Conservation (phyloP, 2,888 invertebrate genomes). For the Epistrophe grossulariae region DNA sequence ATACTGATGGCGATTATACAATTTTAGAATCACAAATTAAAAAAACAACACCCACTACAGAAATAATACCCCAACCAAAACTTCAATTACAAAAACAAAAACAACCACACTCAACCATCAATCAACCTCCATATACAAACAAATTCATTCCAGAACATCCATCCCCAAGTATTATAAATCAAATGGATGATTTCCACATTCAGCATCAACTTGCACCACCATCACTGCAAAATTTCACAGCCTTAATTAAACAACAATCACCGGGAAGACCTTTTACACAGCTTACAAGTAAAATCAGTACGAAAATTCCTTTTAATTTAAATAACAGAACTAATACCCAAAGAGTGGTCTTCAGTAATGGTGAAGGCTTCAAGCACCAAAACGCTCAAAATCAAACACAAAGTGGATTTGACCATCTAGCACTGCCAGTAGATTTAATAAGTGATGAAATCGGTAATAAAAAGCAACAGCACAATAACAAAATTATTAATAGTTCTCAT, state of each 20-base stretch:
- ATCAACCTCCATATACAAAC: background rate
- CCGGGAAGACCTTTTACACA: constrained; percentile 50
- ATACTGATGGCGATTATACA: background rate
- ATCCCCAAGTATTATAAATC: constrained; percentile 5
- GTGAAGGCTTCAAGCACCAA: constrained; percentile 51
- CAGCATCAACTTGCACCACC: background rate
- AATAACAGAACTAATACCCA: constrained; percentile 1
- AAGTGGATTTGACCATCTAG: constrained; percentile 34
- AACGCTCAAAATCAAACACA: background rate
- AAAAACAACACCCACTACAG: background rate
- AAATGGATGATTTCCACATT: constrained; percentile 40
- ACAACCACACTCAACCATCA: background rate
- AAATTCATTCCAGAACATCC: background rate
- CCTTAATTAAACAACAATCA: background rate
- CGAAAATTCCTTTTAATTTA: background rate
- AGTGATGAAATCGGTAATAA: background rate
- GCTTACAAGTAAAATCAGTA: background rate
- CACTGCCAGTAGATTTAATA: constrained; percentile 54
- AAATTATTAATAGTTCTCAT: constrained; percentile 36
- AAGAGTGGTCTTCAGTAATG: constrained; percentile 19
- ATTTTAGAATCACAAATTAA: background rate
- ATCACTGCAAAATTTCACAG: background rate
- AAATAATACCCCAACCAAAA: background rate
- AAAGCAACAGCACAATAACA: background rate
- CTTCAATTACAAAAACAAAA: background rate